Evolutionary conservation across 2,113 vertebrate species (phyloP), one percentile per base, ranked within the genome.

Genomic region (Gymnocephalus cernua): DNA sequence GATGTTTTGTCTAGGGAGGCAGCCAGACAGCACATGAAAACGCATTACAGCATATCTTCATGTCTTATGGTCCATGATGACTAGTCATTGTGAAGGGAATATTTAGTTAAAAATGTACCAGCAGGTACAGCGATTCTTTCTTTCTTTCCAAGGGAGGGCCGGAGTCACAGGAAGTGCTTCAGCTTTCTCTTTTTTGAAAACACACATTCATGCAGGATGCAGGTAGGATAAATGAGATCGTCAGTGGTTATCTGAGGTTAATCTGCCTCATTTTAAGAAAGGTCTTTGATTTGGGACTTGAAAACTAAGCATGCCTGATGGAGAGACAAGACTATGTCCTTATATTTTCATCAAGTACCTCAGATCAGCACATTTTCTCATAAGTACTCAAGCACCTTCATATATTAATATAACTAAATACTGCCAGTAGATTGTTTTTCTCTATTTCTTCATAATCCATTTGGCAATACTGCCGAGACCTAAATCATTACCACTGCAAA

Each of bases 161-260:
- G 2, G 21, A 62, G 65, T 77, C 74, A 79, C n/a, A 45, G 44
- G 80, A 84, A 80, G 61, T n/a, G 63, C 58, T 50, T 10, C 12
- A 7, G 18, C 80, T 63, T 21, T 48, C 35, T 41, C 67, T 44
- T 15, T 15, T 41, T 51, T 66, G 44, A 65, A 78, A 73, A 83
- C 29, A 32, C 21, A 45, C 38, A 47, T 77, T 78, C 15, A 48
- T 54, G 74, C 45, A 10, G 16, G n/a, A 59, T 62, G 41, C 64
- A 41, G 72, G 21, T 32, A 65, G 82, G 66, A 89, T 70, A 62
- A 86, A 85, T 78, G 73, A 86, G 72, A 59, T 35, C 76, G 67
- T 88, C 79, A 62, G 50, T 44, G 76, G 83, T 84, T 86, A 80
- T 85, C 74, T 72, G 79, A 86, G 90, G 88, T 80, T 84, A 88